Evolutionary conservation across 2,888 invertebrate species (phyloP).

Genomic region (Hipparchia semele): DNA sequence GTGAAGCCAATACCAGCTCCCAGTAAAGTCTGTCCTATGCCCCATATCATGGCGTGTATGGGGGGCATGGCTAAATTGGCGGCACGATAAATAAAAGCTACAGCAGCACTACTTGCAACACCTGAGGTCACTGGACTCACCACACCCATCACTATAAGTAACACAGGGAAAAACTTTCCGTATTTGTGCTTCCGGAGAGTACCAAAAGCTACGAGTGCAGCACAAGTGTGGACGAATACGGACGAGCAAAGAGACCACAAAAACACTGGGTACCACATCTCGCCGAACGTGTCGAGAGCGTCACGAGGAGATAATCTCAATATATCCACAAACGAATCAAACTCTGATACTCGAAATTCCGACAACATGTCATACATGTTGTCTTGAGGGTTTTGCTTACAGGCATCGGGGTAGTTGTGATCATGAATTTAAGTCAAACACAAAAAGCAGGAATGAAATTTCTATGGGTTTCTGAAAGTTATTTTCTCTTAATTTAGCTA

Average conservation of each 20-base stretch:
- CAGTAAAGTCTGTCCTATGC: constrained; percentile 95
- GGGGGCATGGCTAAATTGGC: constrained; percentile 95
- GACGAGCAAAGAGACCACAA: constrained; percentile 98
- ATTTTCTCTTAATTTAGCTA: neutral
- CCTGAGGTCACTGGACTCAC: constrained; percentile 95
- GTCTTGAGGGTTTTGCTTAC: constrained; percentile 62
- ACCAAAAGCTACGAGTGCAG: constrained; percentile 94
- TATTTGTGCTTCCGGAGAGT: constrained; percentile 96
- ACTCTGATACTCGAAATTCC: constrained; percentile 82
- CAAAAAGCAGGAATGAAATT: constrained; percentile 26
- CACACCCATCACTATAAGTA: constrained; percentile 95
- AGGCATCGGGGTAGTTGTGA: constrained; percentile 74
- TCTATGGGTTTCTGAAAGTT: neutral
- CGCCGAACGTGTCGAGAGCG: constrained; percentile 88
- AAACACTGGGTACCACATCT: constrained; percentile 99
- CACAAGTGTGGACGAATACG: constrained; percentile 95
- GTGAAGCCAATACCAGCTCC: constrained; percentile 96
- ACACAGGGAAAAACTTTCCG: constrained; percentile 96
- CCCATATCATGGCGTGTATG: constrained; percentile 96
- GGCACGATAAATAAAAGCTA: constrained; percentile 96
- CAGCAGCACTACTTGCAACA: constrained; percentile 94
- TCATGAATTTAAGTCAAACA: constrained; percentile 41
- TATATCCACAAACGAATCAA: constrained; percentile 88
- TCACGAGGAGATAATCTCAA: constrained; percentile 86
- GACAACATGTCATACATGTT: constrained; percentile 84